These are phyloP conservation scores for Enteromius radiatus DNA, from an alignment of 2,797 vertebrate species.

Conservation along the genomic window DNA sequence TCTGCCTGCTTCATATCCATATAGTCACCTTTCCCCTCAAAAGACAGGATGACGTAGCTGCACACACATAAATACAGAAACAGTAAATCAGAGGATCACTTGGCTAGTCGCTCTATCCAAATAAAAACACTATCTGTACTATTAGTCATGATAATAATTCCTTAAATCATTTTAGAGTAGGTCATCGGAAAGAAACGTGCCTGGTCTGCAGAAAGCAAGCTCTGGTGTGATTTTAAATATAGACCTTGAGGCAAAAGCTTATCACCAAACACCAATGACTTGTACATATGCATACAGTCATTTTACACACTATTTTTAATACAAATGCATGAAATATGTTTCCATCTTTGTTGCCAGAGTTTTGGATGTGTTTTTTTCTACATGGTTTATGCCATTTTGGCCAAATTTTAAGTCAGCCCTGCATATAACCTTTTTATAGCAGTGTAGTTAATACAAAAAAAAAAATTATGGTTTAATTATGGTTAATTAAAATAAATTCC, in stretches of 20 bases:
- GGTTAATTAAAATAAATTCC: neutral
- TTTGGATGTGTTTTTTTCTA: neutral
- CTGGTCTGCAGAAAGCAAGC: neutral
- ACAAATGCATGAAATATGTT: neutral
- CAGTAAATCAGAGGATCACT: conserved; percentile 6
- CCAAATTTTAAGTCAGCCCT: neutral
- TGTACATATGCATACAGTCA: neutral
- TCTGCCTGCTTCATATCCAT: conserved; percentile 99
- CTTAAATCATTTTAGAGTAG: neutral
- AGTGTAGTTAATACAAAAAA: neutral
- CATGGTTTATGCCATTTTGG: neutral
- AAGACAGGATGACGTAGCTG: conserved; percentile 98
- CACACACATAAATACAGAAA: conserved; percentile 44
- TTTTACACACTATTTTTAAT: neutral
- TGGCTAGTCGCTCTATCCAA: neutral
- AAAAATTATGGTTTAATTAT: neutral
- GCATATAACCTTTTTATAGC: neutral
- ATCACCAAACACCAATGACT: neutral
- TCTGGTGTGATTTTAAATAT: neutral
- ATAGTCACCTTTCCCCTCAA: conserved; percentile 95
- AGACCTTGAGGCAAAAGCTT: neutral
- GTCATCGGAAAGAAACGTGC: neutral
- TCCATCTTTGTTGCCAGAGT: neutral
- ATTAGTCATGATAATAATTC: neutral
- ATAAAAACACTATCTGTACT: neutral